Evolutionary conservation across 2,113 vertebrate genomes (phyloP).

Genomic region (Marcusenius ussheri): DNA sequence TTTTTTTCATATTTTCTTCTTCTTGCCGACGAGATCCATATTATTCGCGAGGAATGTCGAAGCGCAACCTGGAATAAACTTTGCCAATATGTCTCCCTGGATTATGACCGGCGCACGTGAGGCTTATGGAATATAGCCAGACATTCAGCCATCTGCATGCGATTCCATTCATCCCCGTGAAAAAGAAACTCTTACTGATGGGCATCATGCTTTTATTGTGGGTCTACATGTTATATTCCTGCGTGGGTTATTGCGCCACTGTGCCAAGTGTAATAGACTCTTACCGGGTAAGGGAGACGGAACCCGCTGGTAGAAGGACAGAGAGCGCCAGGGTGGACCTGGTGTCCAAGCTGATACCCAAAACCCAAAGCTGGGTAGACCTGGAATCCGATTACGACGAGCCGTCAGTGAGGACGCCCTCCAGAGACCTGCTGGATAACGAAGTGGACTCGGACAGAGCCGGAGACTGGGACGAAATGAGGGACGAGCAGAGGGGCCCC

Average conservation of each 20-base stretch:
- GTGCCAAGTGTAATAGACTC: conserved; percentile 62
- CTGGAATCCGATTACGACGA: conserved; percentile 62
- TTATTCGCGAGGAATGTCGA: conserved; percentile 39
- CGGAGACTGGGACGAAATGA: conserved; percentile 55
- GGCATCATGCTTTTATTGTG: conserved; percentile 88
- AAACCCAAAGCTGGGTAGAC: conserved; percentile 59
- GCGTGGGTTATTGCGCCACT: conserved; percentile 78
- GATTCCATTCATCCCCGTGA: conserved; percentile 62
- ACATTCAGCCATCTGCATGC: conserved; percentile 62
- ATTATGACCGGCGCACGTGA: conserved; percentile 47
- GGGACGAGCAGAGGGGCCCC: conserved; percentile 42
- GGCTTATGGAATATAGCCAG: conserved; percentile 84
- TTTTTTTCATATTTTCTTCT: conserved; percentile 2
- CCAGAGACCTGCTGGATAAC: conserved; percentile 58
- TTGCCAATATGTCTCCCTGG: conserved; percentile 62
- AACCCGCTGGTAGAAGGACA: conserved; percentile 42
- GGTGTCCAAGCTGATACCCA: conserved; percentile 55
- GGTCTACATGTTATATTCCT: conserved; percentile 88
- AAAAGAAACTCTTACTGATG: conserved; percentile 73
- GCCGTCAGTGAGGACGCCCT: conserved; percentile 48
- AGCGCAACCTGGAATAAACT: conserved; percentile 43
- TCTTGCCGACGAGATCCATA: conserved; percentile 37
- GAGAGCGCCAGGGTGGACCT: conserved; percentile 48
- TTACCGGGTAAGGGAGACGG: conserved; percentile 49
- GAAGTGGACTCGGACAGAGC: conserved; percentile 46